Percentiles rank a stretch among this genome's conserved stretches.
Conservation (phyloP, 64 coral and sea anemone species). For the Stichodactyla helianthus region DNA sequence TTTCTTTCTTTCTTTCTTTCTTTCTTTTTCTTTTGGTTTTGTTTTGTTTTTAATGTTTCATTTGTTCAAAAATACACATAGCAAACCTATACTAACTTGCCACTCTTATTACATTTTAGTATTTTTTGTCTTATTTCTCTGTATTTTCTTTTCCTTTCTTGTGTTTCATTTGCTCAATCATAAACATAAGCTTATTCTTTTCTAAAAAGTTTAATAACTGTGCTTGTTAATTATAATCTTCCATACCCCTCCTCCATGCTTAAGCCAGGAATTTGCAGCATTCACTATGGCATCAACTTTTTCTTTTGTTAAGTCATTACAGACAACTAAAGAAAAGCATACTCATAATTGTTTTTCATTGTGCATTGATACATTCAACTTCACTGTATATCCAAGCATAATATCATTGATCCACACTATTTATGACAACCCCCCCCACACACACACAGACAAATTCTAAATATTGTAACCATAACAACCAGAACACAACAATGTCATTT, state of each 20-base stretch:
- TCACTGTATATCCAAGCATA: too few species aligned
- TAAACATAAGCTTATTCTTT: too few species aligned
- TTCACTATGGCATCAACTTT: conserved; percentile 81
- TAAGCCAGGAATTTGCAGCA: conserved; percentile 82
- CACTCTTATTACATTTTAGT: not conserved
- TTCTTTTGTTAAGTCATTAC: conserved; percentile 82
- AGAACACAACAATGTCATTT: not conserved
- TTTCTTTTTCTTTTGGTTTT: not conserved
- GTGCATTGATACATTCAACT: too few species aligned
- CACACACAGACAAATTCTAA: too few species aligned
- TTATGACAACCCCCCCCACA: too few species aligned
- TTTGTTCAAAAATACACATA: not conserved
- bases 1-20: not conserved
- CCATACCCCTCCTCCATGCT: conserved; percentile 89
- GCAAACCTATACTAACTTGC: not conserved
- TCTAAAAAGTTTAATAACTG: too few species aligned
- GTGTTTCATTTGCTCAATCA: too few species aligned
- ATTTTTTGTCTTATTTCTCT: not conserved
- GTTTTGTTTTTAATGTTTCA: too few species aligned
- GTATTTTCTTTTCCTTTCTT: not conserved
- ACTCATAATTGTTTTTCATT: not conserved
- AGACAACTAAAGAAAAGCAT: conserved; percentile 53
- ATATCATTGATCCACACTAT: not conserved
- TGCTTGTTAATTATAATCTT: not conserved
- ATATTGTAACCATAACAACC: too few species aligned